phyloP scores from a whole-genome alignment of 2,888 invertebrate species.

The Hypena proboscidalis region DNA sequence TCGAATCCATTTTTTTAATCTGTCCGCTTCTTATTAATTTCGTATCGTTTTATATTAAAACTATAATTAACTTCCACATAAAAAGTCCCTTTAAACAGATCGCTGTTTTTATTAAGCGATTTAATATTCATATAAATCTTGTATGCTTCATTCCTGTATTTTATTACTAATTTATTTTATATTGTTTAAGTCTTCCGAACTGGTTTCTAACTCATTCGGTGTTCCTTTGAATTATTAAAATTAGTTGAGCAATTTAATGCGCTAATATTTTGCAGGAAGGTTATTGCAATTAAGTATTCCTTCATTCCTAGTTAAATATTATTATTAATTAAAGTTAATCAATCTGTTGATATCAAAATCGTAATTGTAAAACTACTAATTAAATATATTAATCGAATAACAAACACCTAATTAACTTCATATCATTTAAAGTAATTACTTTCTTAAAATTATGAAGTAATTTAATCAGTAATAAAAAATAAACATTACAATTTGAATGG shows the following conservation, averaged over 20 bases:
- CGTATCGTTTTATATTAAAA: conserved; percentile 77
- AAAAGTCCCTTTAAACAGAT: conserved; percentile 71
- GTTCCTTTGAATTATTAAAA: conserved; percentile 30
- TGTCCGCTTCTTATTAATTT: conserved; percentile 75
- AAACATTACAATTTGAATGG: conserved; percentile 11
- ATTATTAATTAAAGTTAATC: not conserved
- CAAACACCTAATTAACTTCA: conserved; percentile 17
- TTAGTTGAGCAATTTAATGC: conserved; percentile 29
- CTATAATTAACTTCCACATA: conserved; percentile 79
- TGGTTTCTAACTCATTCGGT: conserved; percentile 29
- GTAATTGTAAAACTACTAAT: not conserved
- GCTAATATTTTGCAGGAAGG: conserved; percentile 23
- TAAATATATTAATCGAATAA: conserved; percentile 12
- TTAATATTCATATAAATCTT: conserved; percentile 74
- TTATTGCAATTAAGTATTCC: conserved; percentile 20
- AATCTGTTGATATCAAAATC: not conserved
- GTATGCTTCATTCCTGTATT: conserved; percentile 67
- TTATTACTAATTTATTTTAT: conserved; percentile 63
- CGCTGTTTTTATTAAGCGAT: conserved; percentile 69
- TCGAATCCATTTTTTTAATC: conserved; percentile 75
- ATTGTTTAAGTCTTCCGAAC: conserved; percentile 42
- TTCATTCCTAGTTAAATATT: not conserved
- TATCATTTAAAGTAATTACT: conserved; percentile 33
- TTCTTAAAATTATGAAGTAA: conserved; percentile 33
- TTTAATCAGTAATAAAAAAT: conserved; percentile 32